Conservation (phyloP, 2,113 vertebrate genomes). For the Vimba vimba region DNA sequence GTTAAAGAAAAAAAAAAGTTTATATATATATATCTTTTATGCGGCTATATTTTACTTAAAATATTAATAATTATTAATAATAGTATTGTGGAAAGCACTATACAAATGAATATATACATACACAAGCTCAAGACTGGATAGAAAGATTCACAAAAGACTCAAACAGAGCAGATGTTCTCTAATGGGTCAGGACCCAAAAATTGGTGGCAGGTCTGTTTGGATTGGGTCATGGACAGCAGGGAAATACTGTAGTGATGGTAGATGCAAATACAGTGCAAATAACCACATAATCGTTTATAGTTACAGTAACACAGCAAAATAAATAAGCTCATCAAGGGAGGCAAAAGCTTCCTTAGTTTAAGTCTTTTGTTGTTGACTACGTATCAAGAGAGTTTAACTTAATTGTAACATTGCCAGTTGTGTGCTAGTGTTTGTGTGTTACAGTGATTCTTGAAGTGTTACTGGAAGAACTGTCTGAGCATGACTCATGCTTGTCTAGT, state of each 20-base stretch:
- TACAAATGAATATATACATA: no score
- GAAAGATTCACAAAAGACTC: neutral
- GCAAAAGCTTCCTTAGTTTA: neutral
- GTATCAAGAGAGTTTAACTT: neutral
- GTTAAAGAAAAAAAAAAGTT: neutral
- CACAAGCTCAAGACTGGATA: neutral
- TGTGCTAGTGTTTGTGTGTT: neutral
- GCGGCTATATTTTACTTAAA: no score
- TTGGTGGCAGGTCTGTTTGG: neutral
- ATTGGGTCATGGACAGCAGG: neutral
- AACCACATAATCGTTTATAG: neutral
- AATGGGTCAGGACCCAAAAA: neutral
- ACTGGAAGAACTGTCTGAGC: slow-evolving; percentile 9
- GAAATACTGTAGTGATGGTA: neutral
- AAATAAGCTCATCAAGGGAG: neutral
- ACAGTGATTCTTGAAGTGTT: neutral
- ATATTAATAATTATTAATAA: neutral
- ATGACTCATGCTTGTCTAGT: slow-evolving; percentile 24
- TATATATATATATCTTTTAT: neutral
- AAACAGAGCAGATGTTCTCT: neutral
- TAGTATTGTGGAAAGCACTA: neutral
- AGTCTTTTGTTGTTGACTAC: neutral
- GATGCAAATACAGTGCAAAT: neutral
- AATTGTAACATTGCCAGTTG: neutral
- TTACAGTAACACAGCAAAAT: neutral